A percentile compares a stretch with the other conserved stretches of the same genome.
Conservation (phyloP, 2,797 vertebrate species). For the Glossophaga mutica region DNA sequence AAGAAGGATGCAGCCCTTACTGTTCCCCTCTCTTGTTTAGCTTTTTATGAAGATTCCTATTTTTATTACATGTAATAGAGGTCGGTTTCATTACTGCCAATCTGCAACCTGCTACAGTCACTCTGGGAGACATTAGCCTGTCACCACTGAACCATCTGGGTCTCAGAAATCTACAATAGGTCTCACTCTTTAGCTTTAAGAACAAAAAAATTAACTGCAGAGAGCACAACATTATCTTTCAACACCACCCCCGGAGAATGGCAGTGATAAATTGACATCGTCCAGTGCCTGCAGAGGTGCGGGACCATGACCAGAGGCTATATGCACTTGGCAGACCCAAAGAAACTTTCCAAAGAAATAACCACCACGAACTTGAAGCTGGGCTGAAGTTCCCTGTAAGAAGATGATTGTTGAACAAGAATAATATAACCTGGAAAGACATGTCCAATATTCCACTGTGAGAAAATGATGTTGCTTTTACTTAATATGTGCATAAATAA, state of each 20-base stretch:
- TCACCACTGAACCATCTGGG: conserved; percentile 31
- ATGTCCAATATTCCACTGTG: not conserved
- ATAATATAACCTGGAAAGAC: not conserved
- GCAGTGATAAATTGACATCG: not conserved
- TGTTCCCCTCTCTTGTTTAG: conserved; percentile 30
- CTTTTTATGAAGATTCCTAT: conserved; percentile 49
- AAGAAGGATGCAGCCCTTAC: conserved; percentile 16
- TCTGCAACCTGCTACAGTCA: conserved; percentile 52
- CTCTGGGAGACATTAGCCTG: conserved; percentile 63
- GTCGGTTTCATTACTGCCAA: conserved; percentile 52
- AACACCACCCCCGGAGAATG: conserved; percentile 10
- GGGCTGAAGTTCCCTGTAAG: not conserved
- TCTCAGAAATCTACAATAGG: conserved; percentile 35
- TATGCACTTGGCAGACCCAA: not conserved
- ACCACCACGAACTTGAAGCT: not conserved
- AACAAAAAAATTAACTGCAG: conserved; percentile 40
- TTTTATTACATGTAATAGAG: conserved; percentile 50
- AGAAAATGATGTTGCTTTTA: not conserved
- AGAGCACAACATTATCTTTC: conserved; percentile 27
- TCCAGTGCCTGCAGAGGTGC: not conserved
- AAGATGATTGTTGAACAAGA: not conserved
- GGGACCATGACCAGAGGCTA: not conserved
- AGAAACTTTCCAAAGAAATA: conserved; percentile 25
- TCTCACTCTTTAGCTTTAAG: conserved; percentile 35
- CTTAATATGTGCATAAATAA: not conserved